phyloP scores from a whole-genome alignment of 2,888 invertebrate genomes.

The Itoplectis maculator region DNA sequence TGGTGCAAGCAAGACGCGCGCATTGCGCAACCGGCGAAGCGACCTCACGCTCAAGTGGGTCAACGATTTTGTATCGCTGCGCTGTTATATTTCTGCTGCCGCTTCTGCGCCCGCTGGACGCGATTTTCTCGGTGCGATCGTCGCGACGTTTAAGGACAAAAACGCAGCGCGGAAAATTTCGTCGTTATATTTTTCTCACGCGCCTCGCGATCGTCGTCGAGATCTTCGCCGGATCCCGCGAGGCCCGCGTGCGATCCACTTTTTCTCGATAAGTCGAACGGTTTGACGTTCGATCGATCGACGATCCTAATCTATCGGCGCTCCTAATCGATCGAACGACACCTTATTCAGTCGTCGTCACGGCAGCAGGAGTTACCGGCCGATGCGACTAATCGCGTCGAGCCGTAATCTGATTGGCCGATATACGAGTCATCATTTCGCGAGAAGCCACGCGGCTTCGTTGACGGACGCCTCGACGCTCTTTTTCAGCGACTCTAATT shows the following conservation, averaged over 20 bases:
- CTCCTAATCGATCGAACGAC: constrained; percentile 47
- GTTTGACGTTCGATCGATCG: constrained; percentile 1
- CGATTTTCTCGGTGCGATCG: constrained; percentile 31
- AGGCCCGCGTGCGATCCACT: constrained; percentile 56
- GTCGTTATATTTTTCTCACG: constrained; percentile 22
- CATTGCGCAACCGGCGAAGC: constrained; percentile 70
- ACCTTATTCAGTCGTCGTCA: constrained; percentile 36
- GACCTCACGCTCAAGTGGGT: constrained; percentile 71
- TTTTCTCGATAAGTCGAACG: constrained; percentile 59
- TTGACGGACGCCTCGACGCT: neutral
- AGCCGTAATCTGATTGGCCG: constrained; percentile 5
- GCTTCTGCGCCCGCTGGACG: neutral
- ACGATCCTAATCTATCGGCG: constrained; percentile 31
- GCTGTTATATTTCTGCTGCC: neutral
- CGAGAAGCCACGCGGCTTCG: neutral
- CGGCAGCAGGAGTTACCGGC: neutral
- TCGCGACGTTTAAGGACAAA: constrained; percentile 46
- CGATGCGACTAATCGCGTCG: neutral
- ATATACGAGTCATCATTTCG: no score
- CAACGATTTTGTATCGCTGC: constrained; percentile 69
- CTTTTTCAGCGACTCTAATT: neutral
- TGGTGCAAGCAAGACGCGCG: constrained; percentile 7
- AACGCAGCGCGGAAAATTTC: constrained; percentile 19
- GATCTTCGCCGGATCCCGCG: neutral
- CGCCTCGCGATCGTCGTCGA: constrained; percentile 10